These are phyloP conservation scores for Megaustenia siamemsis DNA, from an alignment of 2,888 invertebrate species.

Conservation along the genomic window DNA sequence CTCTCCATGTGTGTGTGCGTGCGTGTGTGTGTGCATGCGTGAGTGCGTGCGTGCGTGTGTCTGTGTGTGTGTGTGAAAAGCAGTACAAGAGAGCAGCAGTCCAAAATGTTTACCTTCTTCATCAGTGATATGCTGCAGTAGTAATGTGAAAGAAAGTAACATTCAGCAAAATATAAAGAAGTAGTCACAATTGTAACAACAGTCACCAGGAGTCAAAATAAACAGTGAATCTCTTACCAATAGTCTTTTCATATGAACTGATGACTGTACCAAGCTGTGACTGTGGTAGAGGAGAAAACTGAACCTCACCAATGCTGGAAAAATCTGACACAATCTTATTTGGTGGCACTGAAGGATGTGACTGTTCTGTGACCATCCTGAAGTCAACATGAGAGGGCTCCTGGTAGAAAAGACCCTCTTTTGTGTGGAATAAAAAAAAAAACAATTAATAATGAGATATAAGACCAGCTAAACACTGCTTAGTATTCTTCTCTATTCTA, in stretches of 20 bases:
- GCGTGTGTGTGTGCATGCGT: too few species aligned
- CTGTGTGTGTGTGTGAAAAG: too few species aligned
- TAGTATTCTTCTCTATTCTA: too few species aligned
- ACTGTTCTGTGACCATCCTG: conserved; percentile 73
- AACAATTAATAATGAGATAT: neutral
- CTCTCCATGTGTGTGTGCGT: too few species aligned
- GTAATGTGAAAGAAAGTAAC: too few species aligned
- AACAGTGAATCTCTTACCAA: conserved; percentile 74
- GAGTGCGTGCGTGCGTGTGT: too few species aligned
- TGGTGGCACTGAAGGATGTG: conserved; percentile 76
- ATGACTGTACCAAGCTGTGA: conserved; percentile 77
- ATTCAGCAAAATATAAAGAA: neutral
- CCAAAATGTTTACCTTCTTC: too few species aligned
- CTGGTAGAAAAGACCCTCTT: conserved; percentile 61
- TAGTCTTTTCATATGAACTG: conserved; percentile 78
- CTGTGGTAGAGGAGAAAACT: conserved; percentile 74
- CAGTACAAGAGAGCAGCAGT: too few species aligned
- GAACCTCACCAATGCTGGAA: conserved; percentile 72
- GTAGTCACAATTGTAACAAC: too few species aligned
- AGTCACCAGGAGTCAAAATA: too few species aligned
- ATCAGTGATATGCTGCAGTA: too few species aligned
- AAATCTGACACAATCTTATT: conserved; percentile 73
- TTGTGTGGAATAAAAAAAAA: conserved; percentile 51
- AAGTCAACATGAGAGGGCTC: conserved; percentile 73
- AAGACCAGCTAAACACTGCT: too few species aligned